phyloP scores from a whole-genome alignment of 2,888 invertebrate species.

The Eledona agricola region DNA sequence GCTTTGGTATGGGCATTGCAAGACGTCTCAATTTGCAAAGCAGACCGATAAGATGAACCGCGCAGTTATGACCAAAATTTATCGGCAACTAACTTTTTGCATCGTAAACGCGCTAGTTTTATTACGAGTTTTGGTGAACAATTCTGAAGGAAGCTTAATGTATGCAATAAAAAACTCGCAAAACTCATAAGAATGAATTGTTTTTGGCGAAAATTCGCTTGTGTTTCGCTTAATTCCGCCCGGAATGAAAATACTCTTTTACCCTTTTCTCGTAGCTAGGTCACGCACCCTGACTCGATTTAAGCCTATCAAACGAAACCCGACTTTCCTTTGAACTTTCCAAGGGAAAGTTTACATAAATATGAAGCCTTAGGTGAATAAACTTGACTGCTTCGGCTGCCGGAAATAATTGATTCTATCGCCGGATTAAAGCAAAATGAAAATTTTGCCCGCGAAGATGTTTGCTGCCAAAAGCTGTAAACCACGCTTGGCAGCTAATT shows the following conservation, averaged over 20 bases:
- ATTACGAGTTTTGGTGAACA: too few relatives aligned
- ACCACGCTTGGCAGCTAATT: too few relatives aligned
- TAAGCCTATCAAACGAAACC: conserved; percentile 18
- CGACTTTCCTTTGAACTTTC: conserved; percentile 15
- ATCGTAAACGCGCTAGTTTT: too few relatives aligned
- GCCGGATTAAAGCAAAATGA: background rate
- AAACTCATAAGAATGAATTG: too few relatives aligned
- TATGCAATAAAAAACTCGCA: too few relatives aligned
- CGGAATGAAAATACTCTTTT: conserved; percentile 10
- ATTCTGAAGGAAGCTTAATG: too few relatives aligned
- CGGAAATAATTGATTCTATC: conserved; percentile 5
- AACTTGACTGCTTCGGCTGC: background rate
- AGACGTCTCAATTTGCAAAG: too few relatives aligned
- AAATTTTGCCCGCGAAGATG: background rate
- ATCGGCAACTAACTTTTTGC: too few relatives aligned
- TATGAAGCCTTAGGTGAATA: conserved; percentile 16
- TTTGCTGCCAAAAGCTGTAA: background rate
- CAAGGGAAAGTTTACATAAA: conserved; percentile 21
- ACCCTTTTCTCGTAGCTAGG: conserved; percentile 11
- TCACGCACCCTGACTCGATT: conserved; percentile 18
- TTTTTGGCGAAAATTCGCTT: background rate
- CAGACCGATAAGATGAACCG: too few relatives aligned
- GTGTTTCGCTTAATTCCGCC: conserved; percentile 3
- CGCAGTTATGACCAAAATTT: too few relatives aligned
- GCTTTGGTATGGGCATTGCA: background rate